Conservation (phyloP, 1,140 invertebrate genomes). For the Telenomus remus region DNA sequence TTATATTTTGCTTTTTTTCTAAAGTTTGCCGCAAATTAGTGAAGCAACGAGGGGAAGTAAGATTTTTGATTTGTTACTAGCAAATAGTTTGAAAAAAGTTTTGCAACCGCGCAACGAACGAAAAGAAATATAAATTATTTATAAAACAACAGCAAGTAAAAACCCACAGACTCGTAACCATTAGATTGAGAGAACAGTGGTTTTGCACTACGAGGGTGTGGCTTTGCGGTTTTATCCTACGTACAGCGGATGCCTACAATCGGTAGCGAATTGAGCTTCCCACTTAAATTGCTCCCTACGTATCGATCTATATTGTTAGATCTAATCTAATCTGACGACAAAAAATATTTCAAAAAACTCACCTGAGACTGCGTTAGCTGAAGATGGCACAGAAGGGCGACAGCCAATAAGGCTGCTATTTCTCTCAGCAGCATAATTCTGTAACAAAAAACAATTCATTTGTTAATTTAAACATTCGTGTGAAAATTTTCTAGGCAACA, state of each 20-base stretch:
- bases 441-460: conserved; percentile 26
- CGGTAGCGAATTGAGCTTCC: conserved; percentile 29
- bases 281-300: conserved; percentile 23
- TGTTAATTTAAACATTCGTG: not conserved
- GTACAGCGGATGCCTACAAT: conserved; percentile 50
- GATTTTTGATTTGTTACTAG: not conserved
- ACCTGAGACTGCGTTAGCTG: conserved; percentile 75
- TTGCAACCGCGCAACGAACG: conserved; percentile 5
- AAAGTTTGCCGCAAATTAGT: too few species aligned
- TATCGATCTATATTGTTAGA: conserved; percentile 7
- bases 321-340: too few species aligned
- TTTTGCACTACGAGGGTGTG: conserved; percentile 38
- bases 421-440: conserved; percentile 77
- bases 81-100: not conserved
- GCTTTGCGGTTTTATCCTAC: conserved; percentile 51
- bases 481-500: not conserved
- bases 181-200: conserved; percentile 3
- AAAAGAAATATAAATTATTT: conserved; percentile 26
- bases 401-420: conserved; percentile 75
- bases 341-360: conserved; percentile 46
- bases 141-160: conserved; percentile 30
- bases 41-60: too few species aligned
- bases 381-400: conserved; percentile 75
- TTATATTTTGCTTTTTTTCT: too few species aligned
- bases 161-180: conserved; percentile 31